phyloP scores from a whole-genome alignment of 2,797 vertebrate species.

The Sebastes dallii region DNA sequence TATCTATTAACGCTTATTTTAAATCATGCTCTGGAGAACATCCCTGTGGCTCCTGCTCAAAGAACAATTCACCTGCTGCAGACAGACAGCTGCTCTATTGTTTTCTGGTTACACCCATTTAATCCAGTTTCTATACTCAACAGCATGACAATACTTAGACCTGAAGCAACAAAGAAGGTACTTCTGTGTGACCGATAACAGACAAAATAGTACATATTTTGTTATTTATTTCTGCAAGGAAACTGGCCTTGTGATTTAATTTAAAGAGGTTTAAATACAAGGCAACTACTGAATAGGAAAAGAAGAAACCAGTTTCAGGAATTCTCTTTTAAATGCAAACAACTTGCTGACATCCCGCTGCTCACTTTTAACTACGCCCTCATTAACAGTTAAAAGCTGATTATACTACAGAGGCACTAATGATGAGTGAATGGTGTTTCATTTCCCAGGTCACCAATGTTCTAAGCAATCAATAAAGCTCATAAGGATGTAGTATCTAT shows the following conservation, averaged over 20 bases:
- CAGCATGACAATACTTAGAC: neutral
- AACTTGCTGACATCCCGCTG: neutral
- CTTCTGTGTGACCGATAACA: neutral
- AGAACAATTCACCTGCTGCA: slow-evolving; percentile 65
- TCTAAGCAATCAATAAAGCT: neutral
- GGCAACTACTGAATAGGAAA: neutral
- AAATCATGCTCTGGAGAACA: neutral
- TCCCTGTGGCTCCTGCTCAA: neutral
- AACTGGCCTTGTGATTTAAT: neutral
- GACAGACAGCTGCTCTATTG: slow-evolving; percentile 72
- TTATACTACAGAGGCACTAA: neutral
- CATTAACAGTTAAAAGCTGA: neutral
- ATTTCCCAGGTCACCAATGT: neutral
- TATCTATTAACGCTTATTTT: neutral
- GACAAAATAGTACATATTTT: neutral
- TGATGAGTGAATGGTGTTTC: neutral
- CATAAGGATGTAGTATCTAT: too few relatives aligned
- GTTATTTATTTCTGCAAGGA: neutral
- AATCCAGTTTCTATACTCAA: neutral
- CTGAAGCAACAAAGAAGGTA: neutral
- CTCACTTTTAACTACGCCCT: neutral
- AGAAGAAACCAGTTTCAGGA: neutral
- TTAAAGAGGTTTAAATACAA: neutral
- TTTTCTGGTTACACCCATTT: slow-evolving; percentile 31
- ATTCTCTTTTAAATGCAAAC: neutral